Evolutionary conservation across 2,797 vertebrate genomes (phyloP).

Genomic region (Decapterus maruadsi): DNA sequence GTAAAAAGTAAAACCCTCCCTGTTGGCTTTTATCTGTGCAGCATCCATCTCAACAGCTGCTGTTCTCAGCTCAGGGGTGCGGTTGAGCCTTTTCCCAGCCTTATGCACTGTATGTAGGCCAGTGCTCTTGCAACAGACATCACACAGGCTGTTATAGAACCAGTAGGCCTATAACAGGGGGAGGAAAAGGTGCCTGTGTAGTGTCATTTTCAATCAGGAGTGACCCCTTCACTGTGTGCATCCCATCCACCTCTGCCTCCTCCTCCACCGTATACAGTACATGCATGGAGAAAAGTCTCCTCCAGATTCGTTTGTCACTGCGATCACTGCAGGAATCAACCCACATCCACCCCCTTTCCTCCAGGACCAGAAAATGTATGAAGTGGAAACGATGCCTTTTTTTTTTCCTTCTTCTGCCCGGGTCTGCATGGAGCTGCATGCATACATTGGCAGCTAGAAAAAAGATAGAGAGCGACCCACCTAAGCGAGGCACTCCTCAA

Average conservation of each 20-base stretch:
- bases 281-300: constrained; percentile 42
- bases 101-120: constrained; percentile 80
- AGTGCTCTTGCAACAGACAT: constrained; percentile 74
- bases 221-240: constrained; percentile 44
- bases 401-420: constrained; percentile 32
- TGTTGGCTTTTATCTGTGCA: constrained; percentile 75
- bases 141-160: constrained; percentile 71
- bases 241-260: constrained; percentile 17
- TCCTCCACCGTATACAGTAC: not conserved
- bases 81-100: constrained; percentile 76
- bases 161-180: constrained; percentile 57
- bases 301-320: constrained; percentile 42
- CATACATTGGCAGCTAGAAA: constrained; percentile 47
- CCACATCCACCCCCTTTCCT: constrained; percentile 2
- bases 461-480: constrained; percentile 67
- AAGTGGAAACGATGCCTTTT: constrained; percentile 37
- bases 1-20: constrained; percentile 71
- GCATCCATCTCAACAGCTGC: constrained; percentile 81
- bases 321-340: constrained; percentile 22
- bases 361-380: constrained; percentile 39
- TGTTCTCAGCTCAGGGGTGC: constrained; percentile 82
- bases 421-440: constrained; percentile 48
- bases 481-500: constrained; percentile 72
- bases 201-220: constrained; percentile 60
- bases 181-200: constrained; percentile 60